These are phyloP conservation scores for Urocyon cinereoargenteus DNA, from an alignment of 2,797 vertebrate genomes.

Conservation along the genomic window DNA sequence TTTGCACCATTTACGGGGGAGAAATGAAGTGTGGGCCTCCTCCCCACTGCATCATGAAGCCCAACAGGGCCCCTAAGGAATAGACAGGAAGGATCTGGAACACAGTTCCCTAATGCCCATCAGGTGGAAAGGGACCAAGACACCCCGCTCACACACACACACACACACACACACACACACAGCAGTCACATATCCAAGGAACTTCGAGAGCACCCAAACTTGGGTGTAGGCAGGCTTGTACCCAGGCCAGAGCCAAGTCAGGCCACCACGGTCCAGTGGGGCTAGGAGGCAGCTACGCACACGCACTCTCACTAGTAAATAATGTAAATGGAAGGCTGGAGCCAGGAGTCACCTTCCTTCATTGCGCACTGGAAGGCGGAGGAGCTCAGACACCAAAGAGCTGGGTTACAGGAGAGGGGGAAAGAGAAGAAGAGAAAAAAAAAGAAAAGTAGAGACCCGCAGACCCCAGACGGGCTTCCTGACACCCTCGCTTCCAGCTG, in stretches of 20 bases:
- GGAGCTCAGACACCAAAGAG: slow-evolving; percentile 24
- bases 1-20: slow-evolving; percentile 57
- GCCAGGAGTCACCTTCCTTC: slow-evolving; percentile 68
- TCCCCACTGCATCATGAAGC: not conserved
- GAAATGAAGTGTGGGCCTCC: slow-evolving; percentile 28
- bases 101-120: not conserved
- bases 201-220: not conserved
- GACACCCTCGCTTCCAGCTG: slow-evolving; percentile 7
- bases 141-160: not conserved
- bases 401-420: not conserved
- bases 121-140: not conserved
- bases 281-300: not conserved
- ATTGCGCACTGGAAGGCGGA: not conserved
- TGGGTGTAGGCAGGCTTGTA: not conserved
- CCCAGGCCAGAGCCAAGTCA: not conserved
- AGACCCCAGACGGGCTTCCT: not conserved
- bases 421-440: not conserved
- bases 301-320: not conserved
- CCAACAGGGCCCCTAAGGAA: not conserved
- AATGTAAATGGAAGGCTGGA: not conserved
- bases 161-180: not conserved
- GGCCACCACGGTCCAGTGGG: not conserved
- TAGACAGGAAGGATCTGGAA: slow-evolving; percentile 58
- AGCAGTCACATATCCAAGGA: not conserved
- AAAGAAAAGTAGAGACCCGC: not conserved